Evolutionary conservation across 2,888 invertebrate genomes (phyloP).

Genomic region (Trichopria drosophilae): DNA sequence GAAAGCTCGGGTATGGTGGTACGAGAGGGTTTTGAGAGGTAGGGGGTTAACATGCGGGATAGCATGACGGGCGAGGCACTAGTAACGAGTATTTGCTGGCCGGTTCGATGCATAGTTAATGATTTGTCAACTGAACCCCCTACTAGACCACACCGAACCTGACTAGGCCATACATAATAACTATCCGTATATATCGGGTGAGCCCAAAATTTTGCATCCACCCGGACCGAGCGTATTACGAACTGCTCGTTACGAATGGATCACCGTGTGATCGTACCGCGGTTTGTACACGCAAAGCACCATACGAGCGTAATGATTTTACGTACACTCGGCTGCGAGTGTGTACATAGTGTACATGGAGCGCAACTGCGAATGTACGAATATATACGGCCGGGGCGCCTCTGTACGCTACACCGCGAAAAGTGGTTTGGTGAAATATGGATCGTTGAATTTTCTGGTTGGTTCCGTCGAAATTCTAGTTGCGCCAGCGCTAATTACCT

Average conservation of each 20-base stretch:
- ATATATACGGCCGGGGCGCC: no score
- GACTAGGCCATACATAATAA: constrained; percentile 56
- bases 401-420: no score
- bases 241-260: no score
- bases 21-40: constrained; percentile 20
- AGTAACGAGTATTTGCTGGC: constrained; percentile 59
- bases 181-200: constrained; percentile 47
- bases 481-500: no score
- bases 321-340: background rate
- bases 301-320: no score
- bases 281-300: no score
- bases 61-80: constrained; percentile 46
- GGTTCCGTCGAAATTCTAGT: no score
- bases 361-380: no score
- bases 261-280: no score
- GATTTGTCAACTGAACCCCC: constrained; percentile 57
- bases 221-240: constrained; percentile 21
- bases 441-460: no score
- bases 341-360: no score
- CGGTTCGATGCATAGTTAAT: constrained; percentile 59
- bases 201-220: constrained; percentile 29
- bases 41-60: constrained; percentile 33
- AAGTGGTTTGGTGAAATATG: no score
- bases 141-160: constrained; percentile 49
- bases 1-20: constrained; percentile 25